Percentiles rank a stretch among this genome's conserved stretches.
Evolutionary conservation across 2,113 vertebrate species (phyloP).

Genomic region (Puntigrus tetrazona): DNA sequence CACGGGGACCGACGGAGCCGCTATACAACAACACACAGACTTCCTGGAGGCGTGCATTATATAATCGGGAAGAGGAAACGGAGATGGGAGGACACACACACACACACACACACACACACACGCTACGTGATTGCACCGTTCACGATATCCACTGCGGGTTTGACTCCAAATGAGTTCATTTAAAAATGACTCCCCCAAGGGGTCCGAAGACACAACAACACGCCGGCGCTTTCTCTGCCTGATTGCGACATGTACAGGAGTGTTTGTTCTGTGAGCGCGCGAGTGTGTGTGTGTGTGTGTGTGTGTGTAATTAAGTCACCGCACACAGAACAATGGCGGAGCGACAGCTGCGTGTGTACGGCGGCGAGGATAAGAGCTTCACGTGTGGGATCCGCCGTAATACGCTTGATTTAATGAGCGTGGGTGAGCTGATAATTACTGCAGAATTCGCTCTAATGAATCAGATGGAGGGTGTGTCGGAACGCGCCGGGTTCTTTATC

Average conservation of each 20-base stretch:
- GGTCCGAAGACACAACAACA: slow-evolving; percentile 45
- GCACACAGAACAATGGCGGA: slow-evolving; percentile 46
- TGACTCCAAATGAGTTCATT: slow-evolving; percentile 49
- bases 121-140: slow-evolving; percentile 24
- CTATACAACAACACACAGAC: background rate
- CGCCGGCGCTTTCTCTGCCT: slow-evolving; percentile 29
- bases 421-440: slow-evolving; percentile 50
- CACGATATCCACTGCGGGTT: slow-evolving; percentile 36
- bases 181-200: slow-evolving; percentile 48
- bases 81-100: slow-evolving; percentile 1
- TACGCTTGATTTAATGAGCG: slow-evolving; percentile 52
- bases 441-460: slow-evolving; percentile 48
- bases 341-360: slow-evolving; percentile 33
- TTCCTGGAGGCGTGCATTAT: background rate
- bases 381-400: slow-evolving; percentile 30
- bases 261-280: background rate
- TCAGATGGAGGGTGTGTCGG: slow-evolving; percentile 42
- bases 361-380: slow-evolving; percentile 36
- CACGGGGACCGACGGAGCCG: background rate
- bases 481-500: slow-evolving; percentile 11
- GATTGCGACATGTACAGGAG: slow-evolving; percentile 16
- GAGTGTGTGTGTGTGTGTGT: background rate
- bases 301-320: slow-evolving; percentile 51
- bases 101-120: background rate
- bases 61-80: background rate